Percentiles rank a stretch among this genome's conserved stretches.
Conservation (phyloP, 2,888 invertebrate species). For the Gymnocheta viridis region DNA sequence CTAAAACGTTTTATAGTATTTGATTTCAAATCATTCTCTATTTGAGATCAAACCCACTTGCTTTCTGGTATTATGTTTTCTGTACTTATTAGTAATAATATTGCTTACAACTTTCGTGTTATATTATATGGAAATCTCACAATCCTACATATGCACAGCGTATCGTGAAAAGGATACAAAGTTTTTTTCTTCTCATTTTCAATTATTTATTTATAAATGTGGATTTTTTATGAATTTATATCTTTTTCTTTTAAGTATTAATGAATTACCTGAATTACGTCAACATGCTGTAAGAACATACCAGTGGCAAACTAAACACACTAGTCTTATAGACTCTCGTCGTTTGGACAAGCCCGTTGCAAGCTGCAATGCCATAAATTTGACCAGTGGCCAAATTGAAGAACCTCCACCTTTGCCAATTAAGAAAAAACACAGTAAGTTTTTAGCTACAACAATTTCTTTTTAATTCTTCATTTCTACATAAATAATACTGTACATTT, state of each 20-base stretch:
- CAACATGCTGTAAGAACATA: constrained; percentile 76
- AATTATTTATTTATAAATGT: neutral
- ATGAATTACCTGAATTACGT: constrained; percentile 82
- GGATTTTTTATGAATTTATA: neutral
- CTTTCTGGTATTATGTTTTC: no score
- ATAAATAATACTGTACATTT: constrained; percentile 62
- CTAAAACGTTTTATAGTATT: no score
- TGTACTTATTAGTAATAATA: no score
- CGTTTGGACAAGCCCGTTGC: constrained; percentile 72
- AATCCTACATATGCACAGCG: no score
- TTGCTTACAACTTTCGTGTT: no score
- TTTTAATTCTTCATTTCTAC: constrained; percentile 1
- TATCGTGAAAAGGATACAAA: no score
- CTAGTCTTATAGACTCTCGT: constrained; percentile 80
- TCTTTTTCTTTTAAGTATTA: constrained; percentile 68
- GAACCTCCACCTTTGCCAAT: constrained; percentile 94
- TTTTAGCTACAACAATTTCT: neutral
- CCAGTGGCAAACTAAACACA: constrained; percentile 81
- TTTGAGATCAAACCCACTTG: no score
- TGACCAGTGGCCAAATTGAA: constrained; percentile 83
- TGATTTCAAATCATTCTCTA: no score
- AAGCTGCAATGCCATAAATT: constrained; percentile 72
- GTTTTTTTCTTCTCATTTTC: neutral
- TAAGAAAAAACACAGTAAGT: constrained; percentile 98
- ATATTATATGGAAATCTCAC: no score